These are phyloP conservation scores for Scophthalmus maximus DNA, from an alignment of 2,113 vertebrate species.

Conservation along the genomic window DNA sequence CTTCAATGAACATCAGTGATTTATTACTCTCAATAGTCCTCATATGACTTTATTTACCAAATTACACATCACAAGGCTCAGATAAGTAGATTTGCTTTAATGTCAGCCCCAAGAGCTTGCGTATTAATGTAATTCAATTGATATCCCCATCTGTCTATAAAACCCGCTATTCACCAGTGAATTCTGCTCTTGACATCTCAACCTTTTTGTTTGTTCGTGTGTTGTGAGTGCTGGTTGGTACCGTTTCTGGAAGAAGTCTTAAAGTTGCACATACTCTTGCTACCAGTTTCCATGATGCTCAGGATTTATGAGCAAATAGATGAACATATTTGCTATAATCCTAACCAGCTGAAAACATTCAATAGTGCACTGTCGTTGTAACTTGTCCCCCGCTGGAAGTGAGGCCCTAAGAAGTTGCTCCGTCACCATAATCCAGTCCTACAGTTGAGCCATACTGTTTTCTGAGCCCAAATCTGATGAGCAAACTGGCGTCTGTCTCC, in stretches of 20 bases:
- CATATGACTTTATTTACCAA: slow-evolving; percentile 39
- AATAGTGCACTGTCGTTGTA: not conserved
- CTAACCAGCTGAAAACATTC: not conserved
- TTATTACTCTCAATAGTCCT: slow-evolving; percentile 16
- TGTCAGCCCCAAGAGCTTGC: slow-evolving; percentile 26
- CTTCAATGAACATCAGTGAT: not conserved
- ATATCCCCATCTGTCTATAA: slow-evolving; percentile 16
- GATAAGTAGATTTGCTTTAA: slow-evolving; percentile 42
- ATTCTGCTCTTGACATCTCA: not conserved
- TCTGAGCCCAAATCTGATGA: slow-evolving; percentile 60
- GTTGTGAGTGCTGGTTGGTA: not conserved
- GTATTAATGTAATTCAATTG: slow-evolving; percentile 36
- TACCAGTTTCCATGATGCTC: not conserved
- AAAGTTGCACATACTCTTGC: not conserved
- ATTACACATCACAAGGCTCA: slow-evolving; percentile 19
- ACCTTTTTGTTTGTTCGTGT: not conserved
- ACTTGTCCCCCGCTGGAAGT: not conserved
- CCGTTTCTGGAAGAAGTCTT: not conserved
- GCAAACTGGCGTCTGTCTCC: slow-evolving; percentile 64
- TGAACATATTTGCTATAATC: not conserved
- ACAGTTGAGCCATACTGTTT: slow-evolving; percentile 19
- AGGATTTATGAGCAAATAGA: too few species aligned
- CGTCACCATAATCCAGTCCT: slow-evolving; percentile 23
- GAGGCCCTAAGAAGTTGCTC: not conserved
- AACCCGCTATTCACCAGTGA: slow-evolving; percentile 8